Conservation (phyloP, 2,797 vertebrate species). For the Melanotaenia parkinsoni region DNA sequence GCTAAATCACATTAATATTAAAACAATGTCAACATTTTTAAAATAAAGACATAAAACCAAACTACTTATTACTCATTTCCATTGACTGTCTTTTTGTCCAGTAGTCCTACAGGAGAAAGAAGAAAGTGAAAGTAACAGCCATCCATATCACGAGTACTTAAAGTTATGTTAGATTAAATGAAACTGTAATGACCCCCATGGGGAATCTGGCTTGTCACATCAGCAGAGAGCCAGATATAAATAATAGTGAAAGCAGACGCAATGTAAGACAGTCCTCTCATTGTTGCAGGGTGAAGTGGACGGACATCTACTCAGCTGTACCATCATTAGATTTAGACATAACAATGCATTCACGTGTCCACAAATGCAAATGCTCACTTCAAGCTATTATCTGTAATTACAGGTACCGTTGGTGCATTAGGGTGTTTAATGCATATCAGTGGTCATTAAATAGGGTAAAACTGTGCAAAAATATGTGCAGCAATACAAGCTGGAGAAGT, state of each 20-base stretch:
- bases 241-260: slow-evolving; percentile 20
- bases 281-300: slow-evolving; percentile 2
- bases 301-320: not conserved
- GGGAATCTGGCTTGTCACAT: slow-evolving; percentile 35
- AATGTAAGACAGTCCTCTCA: slow-evolving; percentile 1
- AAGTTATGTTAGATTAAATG: slow-evolving; percentile 38
- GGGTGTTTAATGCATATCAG: not conserved
- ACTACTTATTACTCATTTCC: not conserved
- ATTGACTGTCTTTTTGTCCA: not conserved
- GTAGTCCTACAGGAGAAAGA: not conserved
- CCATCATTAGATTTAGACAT: not conserved
- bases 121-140: slow-evolving; percentile 12
- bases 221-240: slow-evolving; percentile 27
- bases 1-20: not conserved
- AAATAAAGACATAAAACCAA: not conserved
- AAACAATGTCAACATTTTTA: not conserved
- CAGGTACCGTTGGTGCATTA: not conserved
- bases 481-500: not conserved
- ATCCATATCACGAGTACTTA: slow-evolving; percentile 22
- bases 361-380: not conserved
- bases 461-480: not conserved
- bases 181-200: slow-evolving; percentile 40
- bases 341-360: slow-evolving; percentile 6
- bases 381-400: not conserved
- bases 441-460: not conserved